Evolutionary conservation across 2,113 vertebrate genomes (phyloP).

Genomic region (Dasypus novemcinctus): DNA sequence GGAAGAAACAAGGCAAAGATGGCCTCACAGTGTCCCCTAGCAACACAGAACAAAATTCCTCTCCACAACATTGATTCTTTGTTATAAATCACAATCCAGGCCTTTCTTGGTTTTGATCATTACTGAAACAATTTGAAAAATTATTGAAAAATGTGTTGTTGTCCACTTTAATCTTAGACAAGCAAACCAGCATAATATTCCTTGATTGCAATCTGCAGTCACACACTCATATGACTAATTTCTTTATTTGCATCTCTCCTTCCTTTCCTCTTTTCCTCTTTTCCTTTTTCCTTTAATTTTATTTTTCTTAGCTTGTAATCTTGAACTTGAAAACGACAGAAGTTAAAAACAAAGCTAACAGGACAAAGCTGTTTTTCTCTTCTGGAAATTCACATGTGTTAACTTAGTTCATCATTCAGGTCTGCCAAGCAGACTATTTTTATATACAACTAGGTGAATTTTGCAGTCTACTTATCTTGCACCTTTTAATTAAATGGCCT

Average conservation of each 20-base stretch:
- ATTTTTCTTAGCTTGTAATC: not conserved
- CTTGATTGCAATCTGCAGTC: not conserved
- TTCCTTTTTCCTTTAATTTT: not conserved
- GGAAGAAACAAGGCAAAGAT: not conserved
- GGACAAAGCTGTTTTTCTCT: not conserved
- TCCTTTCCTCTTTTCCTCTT: not conserved
- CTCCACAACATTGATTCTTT: not conserved
- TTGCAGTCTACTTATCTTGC: constrained; percentile 52
- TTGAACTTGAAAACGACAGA: constrained; percentile 22
- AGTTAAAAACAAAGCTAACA: constrained; percentile 36
- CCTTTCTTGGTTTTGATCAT: not conserved
- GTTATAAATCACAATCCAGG: not conserved
- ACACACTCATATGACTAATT: not conserved
- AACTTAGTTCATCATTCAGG: constrained; percentile 24
- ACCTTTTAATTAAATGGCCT: constrained; percentile 63
- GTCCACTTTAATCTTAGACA: not conserved
- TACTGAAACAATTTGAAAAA: not conserved
- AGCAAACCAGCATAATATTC: not conserved
- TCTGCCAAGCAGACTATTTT: constrained; percentile 35
- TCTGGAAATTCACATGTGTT: constrained; percentile 2
- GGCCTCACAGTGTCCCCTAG: constrained; percentile 50
- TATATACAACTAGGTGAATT: constrained; percentile 1
- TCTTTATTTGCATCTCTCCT: not conserved
- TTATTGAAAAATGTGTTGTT: not conserved
- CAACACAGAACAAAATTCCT: not conserved